Percentiles rank a stretch among this genome's conserved stretches.
These are phyloP conservation scores for Aleiodes sp. DNA, from an alignment of 1,140 invertebrate genomes.

Conservation along the genomic window DNA sequence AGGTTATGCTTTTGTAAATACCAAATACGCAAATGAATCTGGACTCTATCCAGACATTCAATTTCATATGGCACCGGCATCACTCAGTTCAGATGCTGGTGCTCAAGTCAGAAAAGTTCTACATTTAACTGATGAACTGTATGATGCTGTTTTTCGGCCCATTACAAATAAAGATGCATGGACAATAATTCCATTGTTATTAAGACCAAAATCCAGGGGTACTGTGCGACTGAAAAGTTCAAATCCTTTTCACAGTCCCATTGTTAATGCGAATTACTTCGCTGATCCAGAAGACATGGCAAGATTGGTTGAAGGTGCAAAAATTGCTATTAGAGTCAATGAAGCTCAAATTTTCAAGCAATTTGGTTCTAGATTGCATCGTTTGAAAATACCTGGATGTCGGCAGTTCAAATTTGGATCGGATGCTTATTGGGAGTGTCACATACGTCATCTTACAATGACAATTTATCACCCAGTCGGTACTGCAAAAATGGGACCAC, in stretches of 20 bases:
- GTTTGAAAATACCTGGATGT: slow-evolving; percentile 81
- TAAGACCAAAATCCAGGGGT: slow-evolving; percentile 83
- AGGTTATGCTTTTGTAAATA: slow-evolving; percentile 86
- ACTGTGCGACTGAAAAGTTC: slow-evolving; percentile 76
- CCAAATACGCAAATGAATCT: slow-evolving; percentile 78
- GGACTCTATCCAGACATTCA: slow-evolving; percentile 84
- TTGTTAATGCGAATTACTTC: slow-evolving; percentile 91
- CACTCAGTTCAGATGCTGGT: slow-evolving; percentile 82
- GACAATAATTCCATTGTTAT: slow-evolving; percentile 83
- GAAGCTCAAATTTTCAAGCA: slow-evolving; percentile 82
- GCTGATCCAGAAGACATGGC: slow-evolving; percentile 78
- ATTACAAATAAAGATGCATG: slow-evolving; percentile 81
- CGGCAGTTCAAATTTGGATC: slow-evolving; percentile 75
- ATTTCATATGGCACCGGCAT: slow-evolving; percentile 87
- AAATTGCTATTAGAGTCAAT: slow-evolving; percentile 76
- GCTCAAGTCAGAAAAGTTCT: slow-evolving; percentile 78
- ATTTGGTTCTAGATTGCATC: slow-evolving; percentile 80
- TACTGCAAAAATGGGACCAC: slow-evolving; percentile 86
- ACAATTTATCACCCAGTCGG: slow-evolving; percentile 87
- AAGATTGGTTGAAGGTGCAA: slow-evolving; percentile 84
- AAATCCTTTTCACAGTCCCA: slow-evolving; percentile 86
- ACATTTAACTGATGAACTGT: slow-evolving; percentile 84
- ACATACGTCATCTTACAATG: slow-evolving; percentile 84
- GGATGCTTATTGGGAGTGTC: slow-evolving; percentile 86
- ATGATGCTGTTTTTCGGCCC: slow-evolving; percentile 80